phyloP scores from a whole-genome alignment of 2,797 vertebrate species.

The Sebastes diaconus region DNA sequence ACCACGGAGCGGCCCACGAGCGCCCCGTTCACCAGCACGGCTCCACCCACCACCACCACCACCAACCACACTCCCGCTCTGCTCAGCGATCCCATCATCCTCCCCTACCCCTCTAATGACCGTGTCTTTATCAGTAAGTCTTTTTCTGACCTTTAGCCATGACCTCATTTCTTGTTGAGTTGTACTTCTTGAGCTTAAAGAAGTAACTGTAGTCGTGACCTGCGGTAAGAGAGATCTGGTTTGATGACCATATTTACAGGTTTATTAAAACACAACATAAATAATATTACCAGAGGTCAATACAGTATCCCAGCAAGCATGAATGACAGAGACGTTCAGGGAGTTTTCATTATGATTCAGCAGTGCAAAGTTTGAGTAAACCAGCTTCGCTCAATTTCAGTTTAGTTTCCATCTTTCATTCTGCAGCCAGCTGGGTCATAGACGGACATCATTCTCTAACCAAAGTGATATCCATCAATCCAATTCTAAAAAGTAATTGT shows the following conservation, averaged over 20 bases:
- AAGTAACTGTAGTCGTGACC: neutral
- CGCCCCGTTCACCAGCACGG: neutral
- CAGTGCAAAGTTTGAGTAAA: neutral
- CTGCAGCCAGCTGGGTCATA: neutral
- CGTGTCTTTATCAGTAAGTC: slow-evolving; percentile 84
- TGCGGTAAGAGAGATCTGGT: neutral
- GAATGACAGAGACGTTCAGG: neutral
- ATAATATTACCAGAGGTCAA: neutral
- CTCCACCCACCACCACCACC: slow-evolving; percentile 28
- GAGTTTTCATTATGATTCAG: neutral
- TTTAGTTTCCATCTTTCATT: neutral
- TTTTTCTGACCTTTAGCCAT: neutral
- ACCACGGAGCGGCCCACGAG: slow-evolving; percentile 34
- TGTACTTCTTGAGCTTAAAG: neutral
- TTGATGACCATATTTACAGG: neutral
- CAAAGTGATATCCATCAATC: too few relatives aligned
- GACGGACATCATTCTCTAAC: neutral
- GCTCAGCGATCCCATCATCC: slow-evolving; percentile 75
- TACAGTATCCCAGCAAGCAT: neutral
- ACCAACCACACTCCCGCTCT: slow-evolving; percentile 40
- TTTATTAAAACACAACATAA: neutral
- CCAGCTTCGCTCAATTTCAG: neutral
- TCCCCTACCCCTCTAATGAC: slow-evolving; percentile 74
- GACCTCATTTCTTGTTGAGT: neutral
- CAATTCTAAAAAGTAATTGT: too few relatives aligned